These are phyloP conservation scores for Dromiciops gliroides DNA, from an alignment of 2,113 vertebrate genomes.

Conservation along the genomic window DNA sequence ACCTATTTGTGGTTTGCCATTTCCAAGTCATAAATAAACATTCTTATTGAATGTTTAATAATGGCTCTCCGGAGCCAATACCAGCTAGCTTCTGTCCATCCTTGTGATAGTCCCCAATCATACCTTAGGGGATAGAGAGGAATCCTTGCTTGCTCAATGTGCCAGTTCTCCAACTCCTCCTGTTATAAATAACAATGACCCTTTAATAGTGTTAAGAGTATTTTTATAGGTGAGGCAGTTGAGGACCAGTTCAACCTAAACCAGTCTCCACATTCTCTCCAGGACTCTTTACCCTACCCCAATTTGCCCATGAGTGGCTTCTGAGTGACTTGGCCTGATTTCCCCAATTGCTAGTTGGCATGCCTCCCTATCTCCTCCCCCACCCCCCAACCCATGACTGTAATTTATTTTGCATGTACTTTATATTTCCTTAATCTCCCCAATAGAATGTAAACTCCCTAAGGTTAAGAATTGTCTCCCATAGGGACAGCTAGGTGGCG, in stretches of 20 bases:
- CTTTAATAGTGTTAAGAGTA: no score
- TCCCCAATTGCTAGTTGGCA: background rate
- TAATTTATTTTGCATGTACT: background rate
- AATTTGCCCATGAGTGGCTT: background rate
- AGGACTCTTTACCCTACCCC: background rate
- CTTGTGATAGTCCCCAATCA: background rate
- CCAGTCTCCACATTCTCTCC: no score
- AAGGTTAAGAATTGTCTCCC: background rate
- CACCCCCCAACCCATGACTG: background rate
- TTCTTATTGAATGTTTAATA: background rate
- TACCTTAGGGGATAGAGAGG: background rate
- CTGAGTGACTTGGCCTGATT: background rate
- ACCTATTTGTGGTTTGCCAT: no score
- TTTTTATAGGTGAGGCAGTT: no score
- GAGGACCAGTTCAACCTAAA: no score
- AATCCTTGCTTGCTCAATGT: background rate
- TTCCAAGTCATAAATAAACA: no score
- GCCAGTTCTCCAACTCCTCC: background rate
- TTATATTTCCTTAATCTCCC: background rate
- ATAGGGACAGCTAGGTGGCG: no score
- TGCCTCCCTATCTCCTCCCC: no score
- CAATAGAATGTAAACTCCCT: background rate
- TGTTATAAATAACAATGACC: no score
- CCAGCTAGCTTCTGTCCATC: background rate
- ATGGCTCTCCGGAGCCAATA: background rate